Evolutionary conservation across 2,113 vertebrate genomes (phyloP), one percentile per base, ranked within the genome.

Genomic region (Turnix velox): DNA sequence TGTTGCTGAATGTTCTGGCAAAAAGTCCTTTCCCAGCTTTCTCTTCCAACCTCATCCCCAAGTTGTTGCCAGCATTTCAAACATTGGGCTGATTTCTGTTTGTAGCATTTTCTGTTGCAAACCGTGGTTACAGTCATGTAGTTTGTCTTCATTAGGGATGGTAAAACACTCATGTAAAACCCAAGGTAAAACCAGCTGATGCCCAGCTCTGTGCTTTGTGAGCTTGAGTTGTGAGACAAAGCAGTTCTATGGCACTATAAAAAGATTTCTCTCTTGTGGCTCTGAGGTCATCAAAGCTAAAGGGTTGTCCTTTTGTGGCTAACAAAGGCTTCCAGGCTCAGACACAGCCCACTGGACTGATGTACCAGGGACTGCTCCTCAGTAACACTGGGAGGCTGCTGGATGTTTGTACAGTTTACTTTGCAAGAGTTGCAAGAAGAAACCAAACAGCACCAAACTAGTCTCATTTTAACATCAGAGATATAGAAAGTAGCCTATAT

Each of bases 41-140:
- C n/a, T n/a, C n/a, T n/a, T n/a, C 37, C 22, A 48, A 31, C 28
- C 51, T 78, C 3, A 5, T 19, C 31, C 33, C 12, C 0, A 0
- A 68, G 30, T 8, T 55, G 18, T 13, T 67, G 22, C 28, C 68
- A 62, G 19, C 24, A 49, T 74, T 87, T 65, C 31, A 33, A 40
- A 71, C 10, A 1, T 1, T 28, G 7, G 30, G 18, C 4, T 5
- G 12, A 39, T 52, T 74, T 54, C 51, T 43, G 2, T 6, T 18
- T 9, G 7, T 28, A 49, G 33, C 8, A 28, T n/a, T n/a, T 37
- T 54, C 33, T 6, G 1, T 51, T 62, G 33, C 25, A 39, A 31
- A 42, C 55, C 69, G 4, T 48, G 18, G 30, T 51, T 51, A 54
- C 25, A 25, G 14, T 46, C 30, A 48, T 45, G 9, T 39, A 1